Percentiles rank a stretch among this genome's conserved stretches.
These are phyloP conservation scores for Elachura formosa DNA, from an alignment of 2,113 vertebrate genomes.

Conservation along the genomic window DNA sequence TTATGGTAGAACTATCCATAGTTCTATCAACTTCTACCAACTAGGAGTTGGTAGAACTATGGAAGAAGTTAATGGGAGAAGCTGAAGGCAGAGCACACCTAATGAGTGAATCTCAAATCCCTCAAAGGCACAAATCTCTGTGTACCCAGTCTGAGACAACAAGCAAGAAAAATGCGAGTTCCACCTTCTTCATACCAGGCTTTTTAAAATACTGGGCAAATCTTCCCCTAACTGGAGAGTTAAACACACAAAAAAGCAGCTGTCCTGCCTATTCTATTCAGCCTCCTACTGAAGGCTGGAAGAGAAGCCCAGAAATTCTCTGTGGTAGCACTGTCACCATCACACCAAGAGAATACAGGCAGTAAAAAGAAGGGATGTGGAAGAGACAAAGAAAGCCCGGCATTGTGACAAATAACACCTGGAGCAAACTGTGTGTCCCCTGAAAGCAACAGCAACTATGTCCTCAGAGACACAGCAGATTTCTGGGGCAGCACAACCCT, in stretches of 20 bases:
- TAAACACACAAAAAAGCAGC: background rate
- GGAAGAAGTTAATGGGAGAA: background rate
- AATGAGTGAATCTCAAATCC: background rate
- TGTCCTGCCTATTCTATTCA: background rate
- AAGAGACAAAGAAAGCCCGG: background rate
- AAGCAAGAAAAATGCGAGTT: background rate
- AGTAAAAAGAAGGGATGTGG: background rate
- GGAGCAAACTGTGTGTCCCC: background rate
- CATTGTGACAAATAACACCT: background rate
- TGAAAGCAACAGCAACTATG: rapidly evolving
- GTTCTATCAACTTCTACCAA: no score
- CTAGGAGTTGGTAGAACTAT: background rate
- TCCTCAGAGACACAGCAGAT: background rate
- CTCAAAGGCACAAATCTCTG: background rate
- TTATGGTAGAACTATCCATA: no score
- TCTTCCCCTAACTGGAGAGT: background rate
- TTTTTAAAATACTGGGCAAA: background rate
- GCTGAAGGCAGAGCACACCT: background rate
- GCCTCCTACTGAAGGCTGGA: background rate
- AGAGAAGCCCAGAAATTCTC: background rate
- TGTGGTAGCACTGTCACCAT: background rate
- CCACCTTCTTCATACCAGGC: background rate
- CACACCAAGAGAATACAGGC: background rate
- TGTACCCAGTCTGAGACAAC: background rate
- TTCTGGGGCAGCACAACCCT: background rate